Evolutionary conservation across 2,888 invertebrate genomes (phyloP).

Genomic region (Chloroclysta siterata): DNA sequence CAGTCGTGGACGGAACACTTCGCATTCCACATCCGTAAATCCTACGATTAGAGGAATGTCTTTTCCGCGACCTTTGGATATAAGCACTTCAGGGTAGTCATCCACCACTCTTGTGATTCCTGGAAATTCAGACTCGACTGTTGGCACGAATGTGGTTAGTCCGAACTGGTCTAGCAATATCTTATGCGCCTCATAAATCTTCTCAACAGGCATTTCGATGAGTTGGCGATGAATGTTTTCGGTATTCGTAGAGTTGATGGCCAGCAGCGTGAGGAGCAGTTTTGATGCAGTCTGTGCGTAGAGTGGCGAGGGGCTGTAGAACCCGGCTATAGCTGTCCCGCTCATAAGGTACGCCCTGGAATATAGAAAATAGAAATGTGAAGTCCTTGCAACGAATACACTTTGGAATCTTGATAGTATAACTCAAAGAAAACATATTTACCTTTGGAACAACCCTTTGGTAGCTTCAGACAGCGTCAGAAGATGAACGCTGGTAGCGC

Average conservation of each 20-base stretch:
- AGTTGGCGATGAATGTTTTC: constrained; percentile 62
- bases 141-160: constrained; percentile 64
- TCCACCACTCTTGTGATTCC: constrained; percentile 66
- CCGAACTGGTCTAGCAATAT: constrained; percentile 59
- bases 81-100: constrained; percentile 63
- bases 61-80: constrained; percentile 60
- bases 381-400: background rate
- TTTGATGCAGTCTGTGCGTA: constrained; percentile 56
- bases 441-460: constrained; percentile 68
- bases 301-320: constrained; percentile 61
- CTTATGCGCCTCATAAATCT: constrained; percentile 60
- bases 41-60: constrained; percentile 69
- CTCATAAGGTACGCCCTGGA: constrained; percentile 73
- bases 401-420: background rate
- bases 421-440: background rate
- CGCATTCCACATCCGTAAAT: constrained; percentile 68
- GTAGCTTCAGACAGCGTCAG: constrained; percentile 65
- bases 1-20: constrained; percentile 62
- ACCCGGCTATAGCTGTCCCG: constrained; percentile 60
- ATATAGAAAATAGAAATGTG: constrained; percentile 30
- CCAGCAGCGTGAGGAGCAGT: constrained; percentile 71
- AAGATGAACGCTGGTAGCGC: constrained; percentile 64
- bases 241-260: constrained; percentile 61
- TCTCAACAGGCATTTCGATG: constrained; percentile 57
- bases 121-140: constrained; percentile 61